A percentile compares a stretch with the other conserved stretches of the same genome.
phyloP scores from a whole-genome alignment of 2,888 invertebrate genomes.

The Ptychoptera albimana region DNA sequence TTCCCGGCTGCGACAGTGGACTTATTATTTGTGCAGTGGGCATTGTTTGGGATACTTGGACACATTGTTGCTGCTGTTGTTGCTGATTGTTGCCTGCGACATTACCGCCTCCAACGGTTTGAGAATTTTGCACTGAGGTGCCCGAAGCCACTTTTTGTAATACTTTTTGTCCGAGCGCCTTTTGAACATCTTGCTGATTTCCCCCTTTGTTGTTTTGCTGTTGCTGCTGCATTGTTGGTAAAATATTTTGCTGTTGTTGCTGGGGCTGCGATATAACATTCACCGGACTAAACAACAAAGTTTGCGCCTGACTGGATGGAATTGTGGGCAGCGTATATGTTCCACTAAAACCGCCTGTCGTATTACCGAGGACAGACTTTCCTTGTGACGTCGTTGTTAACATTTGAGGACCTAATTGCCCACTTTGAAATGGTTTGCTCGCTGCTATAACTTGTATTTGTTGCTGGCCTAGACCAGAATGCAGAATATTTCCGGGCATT shows the following conservation, averaged over 20 bases:
- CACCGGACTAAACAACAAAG: constrained; percentile 54
- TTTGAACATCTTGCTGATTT: constrained; percentile 19
- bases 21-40: constrained; percentile 58
- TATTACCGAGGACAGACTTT: constrained; percentile 44
- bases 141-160: constrained; percentile 36
- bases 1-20: constrained; percentile 48
- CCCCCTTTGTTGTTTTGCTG: constrained; percentile 20
- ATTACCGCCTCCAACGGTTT: constrained; percentile 23
- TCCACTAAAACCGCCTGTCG: constrained; percentile 22
- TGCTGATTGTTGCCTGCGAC: constrained; percentile 23
- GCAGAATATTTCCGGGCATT: constrained; percentile 68
- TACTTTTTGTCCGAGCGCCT: constrained; percentile 33
- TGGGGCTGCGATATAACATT: constrained; percentile 26
- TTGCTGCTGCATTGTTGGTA: constrained; percentile 23
- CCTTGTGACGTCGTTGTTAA: constrained; percentile 51
- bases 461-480: constrained; percentile 25
- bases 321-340: constrained; percentile 68
- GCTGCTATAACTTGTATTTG: constrained; percentile 58
- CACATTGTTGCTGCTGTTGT: constrained; percentile 47
- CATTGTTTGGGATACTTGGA: constrained; percentile 56
- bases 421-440: constrained; percentile 70
- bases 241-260: constrained; percentile 30
- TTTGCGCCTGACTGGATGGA: constrained; percentile 60
- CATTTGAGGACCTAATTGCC: constrained; percentile 66
- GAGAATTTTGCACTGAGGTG: constrained; percentile 22